Evolutionary conservation across 2,113 vertebrate genomes (phyloP).

Genomic region (Corynorhinus townsendii): DNA sequence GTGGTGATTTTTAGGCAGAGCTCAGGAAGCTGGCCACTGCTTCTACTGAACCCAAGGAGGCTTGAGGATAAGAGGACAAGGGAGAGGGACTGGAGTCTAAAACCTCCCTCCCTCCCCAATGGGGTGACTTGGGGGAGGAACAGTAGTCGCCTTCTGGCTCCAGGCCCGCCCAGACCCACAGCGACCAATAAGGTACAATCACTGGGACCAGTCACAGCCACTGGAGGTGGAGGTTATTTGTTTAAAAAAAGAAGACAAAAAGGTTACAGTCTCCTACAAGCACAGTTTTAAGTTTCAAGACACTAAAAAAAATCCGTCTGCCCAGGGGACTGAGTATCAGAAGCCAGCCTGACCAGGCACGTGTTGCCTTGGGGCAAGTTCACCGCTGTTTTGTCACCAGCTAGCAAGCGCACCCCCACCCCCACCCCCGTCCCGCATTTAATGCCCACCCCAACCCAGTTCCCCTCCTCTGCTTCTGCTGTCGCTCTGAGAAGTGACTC

Average conservation of each 20-base stretch:
- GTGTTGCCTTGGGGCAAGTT: conserved; percentile 58
- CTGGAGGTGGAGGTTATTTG: conserved; percentile 59
- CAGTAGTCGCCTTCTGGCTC: conserved; percentile 64
- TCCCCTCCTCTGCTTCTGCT: not conserved
- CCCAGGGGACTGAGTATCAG: conserved; percentile 66
- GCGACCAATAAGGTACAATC: conserved; percentile 66
- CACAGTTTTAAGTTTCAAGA: conserved; percentile 77
- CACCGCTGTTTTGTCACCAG: conserved; percentile 62
- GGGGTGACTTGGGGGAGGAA: not conserved
- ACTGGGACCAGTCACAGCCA: conserved; percentile 77
- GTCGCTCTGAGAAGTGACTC: conserved; percentile 33
- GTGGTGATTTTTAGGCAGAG: conserved; percentile 18
- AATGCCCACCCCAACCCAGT: conserved; percentile 52
- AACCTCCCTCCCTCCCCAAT: not conserved
- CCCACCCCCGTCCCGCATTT: not conserved
- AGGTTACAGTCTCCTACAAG: conserved; percentile 75
- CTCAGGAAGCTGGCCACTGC: conserved; percentile 25
- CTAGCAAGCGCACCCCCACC: conserved; percentile 62
- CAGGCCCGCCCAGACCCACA: conserved; percentile 73
- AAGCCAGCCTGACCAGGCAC: conserved; percentile 67
- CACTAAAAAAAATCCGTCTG: conserved; percentile 71
- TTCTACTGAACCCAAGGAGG: conserved; percentile 14
- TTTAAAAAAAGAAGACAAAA: conserved; percentile 67
- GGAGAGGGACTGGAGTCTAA: conserved; percentile 24
- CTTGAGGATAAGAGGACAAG: not conserved